phyloP scores from a whole-genome alignment of 2,113 vertebrate species.

The Phylloscopus trochilus region DNA sequence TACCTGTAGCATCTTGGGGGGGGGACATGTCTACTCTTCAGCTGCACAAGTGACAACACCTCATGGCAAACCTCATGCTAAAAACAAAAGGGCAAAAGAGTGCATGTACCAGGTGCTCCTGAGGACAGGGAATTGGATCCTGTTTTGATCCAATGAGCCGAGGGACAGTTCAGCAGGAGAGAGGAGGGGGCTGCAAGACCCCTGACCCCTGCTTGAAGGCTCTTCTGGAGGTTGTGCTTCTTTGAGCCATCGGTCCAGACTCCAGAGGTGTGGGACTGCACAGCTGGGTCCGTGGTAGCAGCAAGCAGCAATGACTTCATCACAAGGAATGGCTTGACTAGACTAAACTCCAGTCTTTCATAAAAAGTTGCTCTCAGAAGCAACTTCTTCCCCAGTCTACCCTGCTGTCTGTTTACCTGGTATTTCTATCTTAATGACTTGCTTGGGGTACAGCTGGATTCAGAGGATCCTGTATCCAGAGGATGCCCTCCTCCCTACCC shows the following conservation, averaged over 20 bases:
- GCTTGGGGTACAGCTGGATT: not conserved
- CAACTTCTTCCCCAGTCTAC: not conserved
- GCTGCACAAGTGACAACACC: not conserved
- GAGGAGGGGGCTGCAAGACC: not conserved
- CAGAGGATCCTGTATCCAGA: not conserved
- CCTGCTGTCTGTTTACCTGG: not conserved
- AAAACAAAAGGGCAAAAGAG: not conserved
- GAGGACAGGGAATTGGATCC: not conserved
- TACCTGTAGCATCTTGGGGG: not conserved
- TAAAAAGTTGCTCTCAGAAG: not conserved
- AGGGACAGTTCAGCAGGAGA: not conserved
- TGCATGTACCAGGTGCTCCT: not conserved
- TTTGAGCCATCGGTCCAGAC: not conserved
- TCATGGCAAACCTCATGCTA: rapidly evolving
- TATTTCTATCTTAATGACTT: not conserved
- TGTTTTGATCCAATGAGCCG: not conserved
- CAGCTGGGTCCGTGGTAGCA: not conserved
- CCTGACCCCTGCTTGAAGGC: not conserved
- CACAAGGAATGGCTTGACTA: not conserved
- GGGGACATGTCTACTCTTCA: not conserved
- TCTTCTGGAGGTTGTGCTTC: not conserved
- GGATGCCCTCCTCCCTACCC: not conserved
- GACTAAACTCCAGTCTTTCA: not conserved
- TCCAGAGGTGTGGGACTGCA: not conserved
- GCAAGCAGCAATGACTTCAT: not conserved